A percentile compares a stretch with the other conserved stretches of the same genome.
phyloP scores from a whole-genome alignment of 2,888 invertebrate genomes.

The Druceiella hillmani region DNA sequence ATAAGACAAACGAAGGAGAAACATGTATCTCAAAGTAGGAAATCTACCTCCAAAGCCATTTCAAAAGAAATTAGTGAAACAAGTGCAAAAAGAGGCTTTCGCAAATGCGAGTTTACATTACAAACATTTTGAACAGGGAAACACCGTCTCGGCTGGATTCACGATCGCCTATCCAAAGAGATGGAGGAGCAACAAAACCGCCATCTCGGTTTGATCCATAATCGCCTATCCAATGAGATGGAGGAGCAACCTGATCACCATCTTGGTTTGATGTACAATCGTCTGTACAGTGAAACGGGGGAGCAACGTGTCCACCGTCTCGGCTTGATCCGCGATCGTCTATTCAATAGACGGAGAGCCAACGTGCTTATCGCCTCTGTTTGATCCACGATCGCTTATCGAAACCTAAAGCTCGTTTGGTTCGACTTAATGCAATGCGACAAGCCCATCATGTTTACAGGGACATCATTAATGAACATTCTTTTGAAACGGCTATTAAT shows the following conservation, averaged over 20 bases:
- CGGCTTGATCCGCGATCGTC: constrained; percentile 2
- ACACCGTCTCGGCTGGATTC: not conserved
- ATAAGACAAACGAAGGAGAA: too few relatives aligned
- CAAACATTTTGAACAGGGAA: too few relatives aligned
- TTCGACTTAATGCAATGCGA: constrained; percentile 8
- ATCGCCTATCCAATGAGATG: not conserved
- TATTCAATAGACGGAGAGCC: not conserved
- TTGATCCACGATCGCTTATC: constrained; percentile 7
- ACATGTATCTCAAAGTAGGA: too few relatives aligned
- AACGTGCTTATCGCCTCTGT: constrained; percentile 1
- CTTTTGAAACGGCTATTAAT: constrained; percentile 12
- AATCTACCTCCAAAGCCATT: too few relatives aligned
- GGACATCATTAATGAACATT: constrained; percentile 9
- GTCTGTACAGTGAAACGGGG: constrained; percentile 2
- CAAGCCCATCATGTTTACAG: constrained; percentile 13
- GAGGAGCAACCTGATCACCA: constrained; percentile 1
- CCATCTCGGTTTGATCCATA: not conserved
- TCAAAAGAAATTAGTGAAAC: too few relatives aligned
- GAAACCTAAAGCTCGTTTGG: constrained; percentile 5
- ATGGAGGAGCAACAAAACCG: too few relatives aligned
- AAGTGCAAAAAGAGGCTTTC: too few relatives aligned
- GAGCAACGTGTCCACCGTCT: constrained; percentile 4
- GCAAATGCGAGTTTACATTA: too few relatives aligned
- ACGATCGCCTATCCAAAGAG: constrained; percentile 1
- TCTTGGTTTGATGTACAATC: constrained; percentile 4